These are phyloP conservation scores for Diarsia mendica DNA, from an alignment of 2,888 invertebrate genomes.

Conservation along the genomic window DNA sequence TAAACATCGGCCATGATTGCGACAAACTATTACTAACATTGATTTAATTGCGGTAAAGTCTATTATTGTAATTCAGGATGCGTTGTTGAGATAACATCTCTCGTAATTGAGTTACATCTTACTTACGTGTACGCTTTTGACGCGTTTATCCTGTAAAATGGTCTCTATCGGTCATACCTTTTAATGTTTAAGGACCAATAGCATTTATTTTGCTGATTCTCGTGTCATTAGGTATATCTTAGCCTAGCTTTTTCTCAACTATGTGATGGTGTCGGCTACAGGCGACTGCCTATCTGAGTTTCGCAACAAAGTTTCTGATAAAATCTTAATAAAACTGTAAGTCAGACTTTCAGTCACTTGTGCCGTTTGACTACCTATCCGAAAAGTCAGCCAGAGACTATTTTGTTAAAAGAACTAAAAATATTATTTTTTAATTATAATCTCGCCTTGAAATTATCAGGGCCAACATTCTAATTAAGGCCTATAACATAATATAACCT, in stretches of 20 bases:
- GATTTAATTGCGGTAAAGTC: conserved; percentile 54
- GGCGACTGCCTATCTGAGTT: background rate
- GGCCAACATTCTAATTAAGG: background rate
- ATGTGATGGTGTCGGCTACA: no score
- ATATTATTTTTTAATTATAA: background rate
- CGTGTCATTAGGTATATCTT: no score
- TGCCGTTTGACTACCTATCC: background rate
- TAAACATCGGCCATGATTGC: conserved; percentile 61
- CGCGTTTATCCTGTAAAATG: background rate
- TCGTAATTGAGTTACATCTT: conserved; percentile 40
- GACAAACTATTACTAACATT: conserved; percentile 66
- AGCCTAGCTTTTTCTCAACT: no score
- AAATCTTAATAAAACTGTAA: background rate
- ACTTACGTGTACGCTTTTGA: background rate
- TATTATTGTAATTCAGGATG: conserved; percentile 50
- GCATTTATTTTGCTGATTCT: no score
- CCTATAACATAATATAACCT: conserved; percentile 16
- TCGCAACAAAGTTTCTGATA: background rate
- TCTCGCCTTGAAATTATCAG: background rate
- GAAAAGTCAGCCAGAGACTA: background rate
- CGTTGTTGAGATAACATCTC: conserved; percentile 36
- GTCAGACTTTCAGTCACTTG: background rate
- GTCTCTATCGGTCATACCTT: background rate
- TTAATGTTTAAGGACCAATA: background rate
- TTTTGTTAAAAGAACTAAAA: background rate